phyloP scores from a whole-genome alignment of 2,113 vertebrate genomes.

The Rhineura floridana region DNA sequence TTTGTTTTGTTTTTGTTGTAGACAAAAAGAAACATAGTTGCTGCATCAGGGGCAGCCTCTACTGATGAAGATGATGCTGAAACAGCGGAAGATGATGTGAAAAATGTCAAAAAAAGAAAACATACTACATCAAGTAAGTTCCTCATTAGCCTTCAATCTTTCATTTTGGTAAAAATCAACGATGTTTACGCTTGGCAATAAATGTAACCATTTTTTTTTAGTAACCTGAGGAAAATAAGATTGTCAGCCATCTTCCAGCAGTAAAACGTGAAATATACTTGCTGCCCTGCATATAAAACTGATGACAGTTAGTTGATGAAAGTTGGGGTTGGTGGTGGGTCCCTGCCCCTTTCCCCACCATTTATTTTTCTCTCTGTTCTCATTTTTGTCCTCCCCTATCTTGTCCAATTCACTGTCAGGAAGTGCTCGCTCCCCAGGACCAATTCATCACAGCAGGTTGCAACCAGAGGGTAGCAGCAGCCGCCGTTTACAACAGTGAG shows the following conservation, averaged over 20 bases:
- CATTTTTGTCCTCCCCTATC: slow-evolving; percentile 32
- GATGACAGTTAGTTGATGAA: slow-evolving; percentile 21
- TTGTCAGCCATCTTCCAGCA: background rate
- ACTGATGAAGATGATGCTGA: slow-evolving; percentile 34
- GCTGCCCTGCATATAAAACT: background rate
- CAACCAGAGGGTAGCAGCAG: slow-evolving; percentile 63
- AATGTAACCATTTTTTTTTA: background rate
- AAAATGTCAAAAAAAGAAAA: slow-evolving; percentile 48
- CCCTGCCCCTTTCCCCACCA: background rate
- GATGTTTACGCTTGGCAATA: background rate
- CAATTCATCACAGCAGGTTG: slow-evolving; percentile 37
- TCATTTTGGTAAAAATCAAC: background rate
- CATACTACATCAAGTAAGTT: slow-evolving; percentile 67
- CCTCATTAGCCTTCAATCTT: background rate
- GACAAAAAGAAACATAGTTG: slow-evolving; percentile 66
- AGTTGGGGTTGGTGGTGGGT: background rate
- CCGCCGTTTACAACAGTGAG: slow-evolving; percentile 47
- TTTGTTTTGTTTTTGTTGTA: background rate
- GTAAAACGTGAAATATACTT: background rate
- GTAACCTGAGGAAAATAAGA: background rate
- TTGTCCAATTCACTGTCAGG: slow-evolving; percentile 57
- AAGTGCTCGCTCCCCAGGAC: slow-evolving; percentile 55
- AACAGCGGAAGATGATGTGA: slow-evolving; percentile 52
- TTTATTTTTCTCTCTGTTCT: slow-evolving; percentile 33
- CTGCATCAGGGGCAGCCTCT: slow-evolving; percentile 29